Base-by-base conservation (phyloP, 2,888 invertebrate species). In the Crossocerus cetratus region DNA sequence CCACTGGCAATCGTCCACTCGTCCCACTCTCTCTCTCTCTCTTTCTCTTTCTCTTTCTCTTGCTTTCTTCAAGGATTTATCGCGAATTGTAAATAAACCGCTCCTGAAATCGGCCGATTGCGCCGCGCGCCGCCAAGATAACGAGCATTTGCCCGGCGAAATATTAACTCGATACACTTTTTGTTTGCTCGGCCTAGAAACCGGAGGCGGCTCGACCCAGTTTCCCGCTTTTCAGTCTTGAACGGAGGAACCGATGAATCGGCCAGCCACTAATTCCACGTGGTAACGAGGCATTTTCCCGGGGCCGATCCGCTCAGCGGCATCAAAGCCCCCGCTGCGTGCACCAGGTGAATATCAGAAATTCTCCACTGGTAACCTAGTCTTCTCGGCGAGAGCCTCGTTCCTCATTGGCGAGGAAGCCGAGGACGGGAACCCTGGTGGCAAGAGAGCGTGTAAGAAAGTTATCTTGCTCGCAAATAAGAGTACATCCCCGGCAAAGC, bases 1-100 rank as follows among this genome's bases (percentile, higher is more conserved):
- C 32, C 68, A 66, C 45, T 57, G 61, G 49, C 62, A 67, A 79
- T 73, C 78, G 68, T 58, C 72, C 74, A 55, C 49, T 60, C 59
- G 43, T 32, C 32, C 32, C 2, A 32, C 23, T 32, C 32, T 32
- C 32, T 32, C 32, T 8, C 32, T 32, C 8, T 32, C 32, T 8
- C 32, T 32, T 11, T 32, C 32, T 32, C 23, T 2, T 8, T 1
- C 32, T 32, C 32, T 0, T 11, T 32, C 32, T 32, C 2, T 32
- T 2, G 8, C 56, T 63, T 65, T 62, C 64, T 65, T 71, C 5
- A 44, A 62, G 54, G 69, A 74, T 71, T 73, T 69, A 61, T 67
- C 58, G 49, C 59, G 59, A 64, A 64, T 58, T 53, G 42, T 45
- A 16, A 44, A 49, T 22, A 21, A 55, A 58, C 11, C 43, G 61